phyloP scores from a whole-genome alignment of 2,113 vertebrate species.

The Antigone vipio region DNA sequence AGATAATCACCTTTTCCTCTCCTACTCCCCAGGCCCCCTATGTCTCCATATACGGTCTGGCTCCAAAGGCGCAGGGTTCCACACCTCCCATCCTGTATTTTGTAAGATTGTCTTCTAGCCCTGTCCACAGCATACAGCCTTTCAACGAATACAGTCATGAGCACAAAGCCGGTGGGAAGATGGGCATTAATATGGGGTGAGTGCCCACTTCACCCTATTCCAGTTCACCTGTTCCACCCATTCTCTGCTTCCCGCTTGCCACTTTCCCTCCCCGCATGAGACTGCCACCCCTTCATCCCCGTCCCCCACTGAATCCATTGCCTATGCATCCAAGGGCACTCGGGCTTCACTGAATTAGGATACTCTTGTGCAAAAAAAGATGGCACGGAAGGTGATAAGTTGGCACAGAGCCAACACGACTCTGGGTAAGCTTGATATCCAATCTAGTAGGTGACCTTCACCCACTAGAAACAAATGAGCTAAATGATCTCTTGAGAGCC shows the following conservation, averaged over 20 bases:
- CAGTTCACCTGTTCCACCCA: neutral
- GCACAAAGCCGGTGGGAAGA: neutral
- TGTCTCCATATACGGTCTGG: neutral
- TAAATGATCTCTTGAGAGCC: neutral
- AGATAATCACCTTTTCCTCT: neutral
- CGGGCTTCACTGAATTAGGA: neutral
- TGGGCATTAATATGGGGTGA: neutral
- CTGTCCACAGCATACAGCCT: neutral
- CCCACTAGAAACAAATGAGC: neutral
- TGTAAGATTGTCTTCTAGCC: neutral
- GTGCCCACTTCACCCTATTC: neutral
- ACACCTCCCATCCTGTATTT: neutral
- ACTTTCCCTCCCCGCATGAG: neutral
- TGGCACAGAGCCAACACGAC: neutral
- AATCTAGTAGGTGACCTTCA: neutral
- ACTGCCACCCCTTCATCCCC: neutral
- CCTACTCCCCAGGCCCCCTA: neutral
- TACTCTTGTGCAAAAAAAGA: neutral
- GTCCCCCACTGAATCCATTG: neutral
- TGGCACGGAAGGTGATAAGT: neutral
- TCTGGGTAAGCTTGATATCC: neutral
- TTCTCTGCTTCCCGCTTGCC: neutral
- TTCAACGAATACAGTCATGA: neutral
- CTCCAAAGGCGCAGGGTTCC: neutral
- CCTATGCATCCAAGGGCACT: neutral